Percentiles rank a stretch among this genome's conserved stretches.
These are phyloP conservation scores for Bembecia ichneumoniformis DNA, from an alignment of 2,888 invertebrate genomes.

Conservation along the genomic window DNA sequence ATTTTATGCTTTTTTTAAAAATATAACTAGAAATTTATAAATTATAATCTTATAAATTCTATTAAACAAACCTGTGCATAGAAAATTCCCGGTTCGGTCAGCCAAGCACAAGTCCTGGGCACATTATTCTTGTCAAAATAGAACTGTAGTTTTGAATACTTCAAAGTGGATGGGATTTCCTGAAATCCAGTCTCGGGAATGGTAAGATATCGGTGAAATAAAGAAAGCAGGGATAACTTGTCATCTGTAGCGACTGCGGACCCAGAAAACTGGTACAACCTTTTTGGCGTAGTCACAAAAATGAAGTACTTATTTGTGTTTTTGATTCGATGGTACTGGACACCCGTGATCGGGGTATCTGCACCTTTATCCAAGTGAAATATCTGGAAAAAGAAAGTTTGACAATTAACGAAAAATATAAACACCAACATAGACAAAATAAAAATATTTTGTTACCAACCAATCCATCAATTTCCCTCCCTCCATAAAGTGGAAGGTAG, in stretches of 20 bases:
- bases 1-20: too few relatives aligned
- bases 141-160: slow-evolving; percentile 85
- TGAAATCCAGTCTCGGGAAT: slow-evolving; percentile 80
- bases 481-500: slow-evolving; percentile 81
- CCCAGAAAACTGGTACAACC: slow-evolving; percentile 91
- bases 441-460: slow-evolving; percentile 48
- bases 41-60: background rate
- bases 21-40: background rate
- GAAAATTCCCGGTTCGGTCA: slow-evolving; percentile 86
- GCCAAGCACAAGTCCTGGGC: slow-evolving; percentile 89
- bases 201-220: slow-evolving; percentile 84
- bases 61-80: slow-evolving; percentile 77
- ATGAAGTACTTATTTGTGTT: slow-evolving; percentile 83
- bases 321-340: slow-evolving; percentile 85
- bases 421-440: background rate
- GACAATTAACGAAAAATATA: background rate
- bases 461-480: slow-evolving; percentile 82
- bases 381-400: slow-evolving; percentile 68
- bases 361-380: slow-evolving; percentile 88
- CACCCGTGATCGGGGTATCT: slow-evolving; percentile 86
- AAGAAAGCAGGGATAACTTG: slow-evolving; percentile 82
- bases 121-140: slow-evolving; percentile 77
- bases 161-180: slow-evolving; percentile 79
- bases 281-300: slow-evolving; percentile 85
- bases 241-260: slow-evolving; percentile 79